Base-by-base conservation (phyloP, 2,113 vertebrate species). In the Paramormyrops kingsleyae region DNA sequence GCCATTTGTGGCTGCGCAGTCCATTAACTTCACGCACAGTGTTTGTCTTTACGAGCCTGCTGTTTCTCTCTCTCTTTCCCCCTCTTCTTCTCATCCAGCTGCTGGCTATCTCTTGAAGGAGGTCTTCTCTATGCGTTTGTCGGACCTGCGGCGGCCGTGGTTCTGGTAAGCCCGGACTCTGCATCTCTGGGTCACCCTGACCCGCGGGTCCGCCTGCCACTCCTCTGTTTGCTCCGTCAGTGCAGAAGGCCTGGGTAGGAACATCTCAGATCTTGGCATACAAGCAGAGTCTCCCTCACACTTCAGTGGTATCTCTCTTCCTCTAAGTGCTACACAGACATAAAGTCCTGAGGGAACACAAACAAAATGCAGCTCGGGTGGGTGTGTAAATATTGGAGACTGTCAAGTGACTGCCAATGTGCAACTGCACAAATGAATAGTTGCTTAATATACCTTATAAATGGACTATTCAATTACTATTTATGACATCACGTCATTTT, bases 21-120 rank as follows among this genome's bases (percentile, higher is more conserved):
- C 92, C 91, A 89, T 93, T 94, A 94, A 94, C 92, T 93, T 94
- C 87, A 91, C 92, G 77, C 89, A 91, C 74, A 92, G 94, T 96
- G 95, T 96, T 97, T 95, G 96, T 96, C 96, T 94, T 93, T 95
- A 94, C 94, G 95, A 96, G 95, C 94, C 91, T 93, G 91, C 93
- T 92, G 74, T 90, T 95, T 90, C 94, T 95, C 50, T 90, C 93
- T 94, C 88, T 95, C 90, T 93, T 95, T 96, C 90, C 46, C 50
- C 90, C 90, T 93, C 95, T 96, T 90, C 39, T 42, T 85, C 21
- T 44, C 89, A 31, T 62, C 44, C 95, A 99, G 98, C 93, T 99
- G 98, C 95, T 99, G 98, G 98, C 95, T 99, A 42, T 99, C 99
- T 95, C 97, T 99, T 87, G 99, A 99, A 97, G 98, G 98, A 90